Evolutionary conservation across 2,888 invertebrate genomes (phyloP).

Genomic region (Cactoblastis cactorum): DNA sequence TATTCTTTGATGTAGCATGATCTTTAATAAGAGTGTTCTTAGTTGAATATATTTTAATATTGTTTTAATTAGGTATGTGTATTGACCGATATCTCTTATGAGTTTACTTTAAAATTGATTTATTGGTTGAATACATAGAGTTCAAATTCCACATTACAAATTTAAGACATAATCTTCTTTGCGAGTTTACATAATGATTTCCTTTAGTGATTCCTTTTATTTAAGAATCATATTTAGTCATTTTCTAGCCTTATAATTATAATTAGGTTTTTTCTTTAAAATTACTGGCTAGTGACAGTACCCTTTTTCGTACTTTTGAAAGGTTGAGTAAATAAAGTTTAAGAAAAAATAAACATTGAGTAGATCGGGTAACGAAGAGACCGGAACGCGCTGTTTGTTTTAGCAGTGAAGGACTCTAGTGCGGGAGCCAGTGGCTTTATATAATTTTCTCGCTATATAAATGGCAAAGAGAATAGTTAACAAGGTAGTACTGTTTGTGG

Average conservation of each 20-base stretch:
- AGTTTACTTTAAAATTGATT: no score
- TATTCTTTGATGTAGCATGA: neutral
- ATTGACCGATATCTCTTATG: no score
- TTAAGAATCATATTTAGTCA: no score
- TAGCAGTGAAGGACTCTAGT: constrained; percentile 19
- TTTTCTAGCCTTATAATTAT: no score
- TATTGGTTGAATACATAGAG: no score
- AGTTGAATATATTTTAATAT: no score
- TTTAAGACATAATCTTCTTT: no score
- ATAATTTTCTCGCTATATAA: neutral
- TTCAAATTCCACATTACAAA: no score
- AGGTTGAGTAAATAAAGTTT: neutral
- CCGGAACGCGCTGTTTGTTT: constrained; percentile 55
- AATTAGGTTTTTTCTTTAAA: neutral
- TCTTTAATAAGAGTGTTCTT: no score
- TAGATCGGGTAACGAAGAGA: constrained; percentile 45
- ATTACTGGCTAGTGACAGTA: neutral
- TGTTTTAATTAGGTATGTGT: no score
- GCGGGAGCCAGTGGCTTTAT: constrained; percentile 17
- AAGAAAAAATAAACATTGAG: constrained; percentile 10
- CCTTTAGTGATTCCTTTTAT: no score
- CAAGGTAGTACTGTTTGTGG: neutral
- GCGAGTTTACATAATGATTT: no score
- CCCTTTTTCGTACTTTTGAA: neutral
- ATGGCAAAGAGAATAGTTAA: constrained; percentile 3